Evolutionary conservation across 2,113 vertebrate genomes (phyloP).

Genomic region (Ellobius talpinus): DNA sequence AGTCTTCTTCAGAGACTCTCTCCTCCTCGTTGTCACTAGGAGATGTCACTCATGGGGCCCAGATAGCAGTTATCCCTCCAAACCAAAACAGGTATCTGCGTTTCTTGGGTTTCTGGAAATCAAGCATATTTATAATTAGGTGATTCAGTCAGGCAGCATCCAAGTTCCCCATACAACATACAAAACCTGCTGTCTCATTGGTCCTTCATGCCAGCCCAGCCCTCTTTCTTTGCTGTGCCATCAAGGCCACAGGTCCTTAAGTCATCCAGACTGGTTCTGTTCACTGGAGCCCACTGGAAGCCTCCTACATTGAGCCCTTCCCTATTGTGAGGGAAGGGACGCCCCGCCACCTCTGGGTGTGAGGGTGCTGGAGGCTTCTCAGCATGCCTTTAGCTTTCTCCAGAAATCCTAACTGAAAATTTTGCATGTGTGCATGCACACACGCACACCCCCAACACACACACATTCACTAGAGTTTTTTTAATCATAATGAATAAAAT

Average conservation of each 20-base stretch:
- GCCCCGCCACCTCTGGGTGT: not conserved
- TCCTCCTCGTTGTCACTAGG: not conserved
- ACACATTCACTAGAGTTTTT: not conserved
- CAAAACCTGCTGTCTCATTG: not conserved
- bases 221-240: not conserved
- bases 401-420: conserved; percentile 2
- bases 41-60: not conserved
- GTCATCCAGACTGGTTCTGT: not conserved
- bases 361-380: not conserved
- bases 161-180: not conserved
- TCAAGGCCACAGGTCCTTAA: not conserved
- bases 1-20: not conserved
- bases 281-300: not conserved
- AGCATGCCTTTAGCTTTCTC: not conserved
- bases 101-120: conserved; percentile 9
- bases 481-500: not conserved
- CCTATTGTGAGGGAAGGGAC: not conserved
- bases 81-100: not conserved
- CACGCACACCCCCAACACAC: not conserved
- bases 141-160: not conserved
- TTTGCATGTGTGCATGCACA: not conserved
- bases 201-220: not conserved
- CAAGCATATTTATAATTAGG: not conserved
- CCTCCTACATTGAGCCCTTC: not conserved
- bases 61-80: not conserved